Percentiles rank a stretch among this genome's conserved stretches.
phyloP scores from a whole-genome alignment of 2,888 invertebrate species.

The Orchestes rusci region DNA sequence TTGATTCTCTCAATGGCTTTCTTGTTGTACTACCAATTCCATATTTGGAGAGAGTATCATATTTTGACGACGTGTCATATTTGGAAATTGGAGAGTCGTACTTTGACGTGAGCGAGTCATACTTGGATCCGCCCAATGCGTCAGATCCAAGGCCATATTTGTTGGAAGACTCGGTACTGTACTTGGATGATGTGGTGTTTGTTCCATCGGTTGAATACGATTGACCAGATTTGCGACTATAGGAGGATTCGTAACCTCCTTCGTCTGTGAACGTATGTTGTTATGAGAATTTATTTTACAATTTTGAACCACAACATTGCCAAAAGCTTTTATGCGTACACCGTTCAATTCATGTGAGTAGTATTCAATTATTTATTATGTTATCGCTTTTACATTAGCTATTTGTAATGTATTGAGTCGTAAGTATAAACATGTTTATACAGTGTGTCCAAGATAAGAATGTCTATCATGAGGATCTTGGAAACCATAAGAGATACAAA shows the following conservation, averaged over 20 bases:
- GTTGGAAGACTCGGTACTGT: slow-evolving; percentile 26
- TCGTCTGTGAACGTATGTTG: slow-evolving; percentile 35
- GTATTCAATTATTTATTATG: no score
- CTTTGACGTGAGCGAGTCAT: slow-evolving; percentile 8
- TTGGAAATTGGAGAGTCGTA: slow-evolving; percentile 6
- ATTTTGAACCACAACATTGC: slow-evolving; percentile 8
- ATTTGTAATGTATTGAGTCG: no score
- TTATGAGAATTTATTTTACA: background rate
- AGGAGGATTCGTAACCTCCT: slow-evolving; percentile 38
- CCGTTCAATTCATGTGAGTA: no score
- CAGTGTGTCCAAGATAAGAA: no score
- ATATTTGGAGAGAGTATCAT: slow-evolving; percentile 26
- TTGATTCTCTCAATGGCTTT: slow-evolving; percentile 26
- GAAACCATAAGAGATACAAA: no score
- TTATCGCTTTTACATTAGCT: no score
- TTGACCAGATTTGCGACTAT: slow-evolving; percentile 33
- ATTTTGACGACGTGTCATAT: slow-evolving; percentile 16
- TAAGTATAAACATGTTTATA: no score
- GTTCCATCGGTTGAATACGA: slow-evolving; percentile 35
- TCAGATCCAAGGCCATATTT: slow-evolving; percentile 25
- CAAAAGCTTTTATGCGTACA: slow-evolving; percentile 8
- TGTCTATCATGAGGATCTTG: no score
- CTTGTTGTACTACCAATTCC: slow-evolving; percentile 27
- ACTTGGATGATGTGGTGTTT: slow-evolving; percentile 29
- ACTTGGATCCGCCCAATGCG: slow-evolving; percentile 23